These are phyloP conservation scores for Diabrotica virgifera DNA, from an alignment of 1,140 invertebrate genomes.

Conservation along the genomic window DNA sequence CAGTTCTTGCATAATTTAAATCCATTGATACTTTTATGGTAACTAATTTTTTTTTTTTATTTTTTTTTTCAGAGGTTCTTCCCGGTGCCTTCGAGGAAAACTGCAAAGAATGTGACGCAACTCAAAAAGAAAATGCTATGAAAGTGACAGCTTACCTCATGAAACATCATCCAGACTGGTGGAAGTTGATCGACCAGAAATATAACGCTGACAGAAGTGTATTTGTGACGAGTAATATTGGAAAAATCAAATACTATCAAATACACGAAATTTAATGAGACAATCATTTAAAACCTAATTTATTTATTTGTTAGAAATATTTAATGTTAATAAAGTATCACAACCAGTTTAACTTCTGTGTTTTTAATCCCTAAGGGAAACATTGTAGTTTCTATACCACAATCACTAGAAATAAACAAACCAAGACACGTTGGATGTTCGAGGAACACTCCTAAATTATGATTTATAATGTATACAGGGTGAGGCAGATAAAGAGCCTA, in stretches of 20 bases:
- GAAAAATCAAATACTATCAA: neutral
- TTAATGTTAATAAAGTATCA: too few relatives aligned
- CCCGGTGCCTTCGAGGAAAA: slow-evolving; percentile 64
- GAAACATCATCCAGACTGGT: neutral
- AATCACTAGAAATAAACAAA: too few relatives aligned
- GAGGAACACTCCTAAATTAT: too few relatives aligned
- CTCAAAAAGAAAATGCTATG: slow-evolving; percentile 58
- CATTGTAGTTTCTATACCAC: too few relatives aligned
- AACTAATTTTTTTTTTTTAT: neutral
- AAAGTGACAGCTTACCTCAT: slow-evolving; percentile 56
- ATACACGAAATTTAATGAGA: too few relatives aligned
- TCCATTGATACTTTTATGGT: neutral
- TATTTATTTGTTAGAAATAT: too few relatives aligned
- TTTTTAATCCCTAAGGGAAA: too few relatives aligned
- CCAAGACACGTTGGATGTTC: too few relatives aligned
- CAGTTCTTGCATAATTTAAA: neutral
- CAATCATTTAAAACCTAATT: too few relatives aligned
- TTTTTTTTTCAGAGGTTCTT: slow-evolving; percentile 38
- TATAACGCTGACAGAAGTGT: neutral
- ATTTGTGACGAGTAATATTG: neutral
- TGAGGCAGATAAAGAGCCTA: too few relatives aligned
- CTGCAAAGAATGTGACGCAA: slow-evolving; percentile 62
- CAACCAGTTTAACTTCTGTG: too few relatives aligned
- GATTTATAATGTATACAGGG: too few relatives aligned
- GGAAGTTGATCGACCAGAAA: neutral